Base-by-base conservation (phyloP, 2,113 vertebrate genomes). In the Sinocyclocheilus maitianheensis region DNA sequence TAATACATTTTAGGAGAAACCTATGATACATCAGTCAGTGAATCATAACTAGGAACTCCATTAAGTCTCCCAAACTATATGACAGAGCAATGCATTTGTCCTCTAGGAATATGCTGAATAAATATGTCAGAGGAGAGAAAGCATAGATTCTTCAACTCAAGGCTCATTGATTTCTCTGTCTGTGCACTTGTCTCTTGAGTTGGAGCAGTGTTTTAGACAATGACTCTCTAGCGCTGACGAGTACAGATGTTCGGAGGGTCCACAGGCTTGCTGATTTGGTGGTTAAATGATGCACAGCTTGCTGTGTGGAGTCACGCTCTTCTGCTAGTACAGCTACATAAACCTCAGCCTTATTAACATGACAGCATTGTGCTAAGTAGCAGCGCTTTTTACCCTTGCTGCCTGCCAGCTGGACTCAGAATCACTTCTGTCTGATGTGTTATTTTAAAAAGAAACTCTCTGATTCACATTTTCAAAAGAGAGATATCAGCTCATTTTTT, bases 161-260 rank as follows among this genome's bases (percentile, higher is more conserved):
- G 46, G 81, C 78, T 83, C 74, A 34, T 78, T 89, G 83, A 85
- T 62, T 87, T 85, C 24, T 81, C 58, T 79, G 11, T 34, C 78
- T 65, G 37, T 53, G 51, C 24, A 71, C 62, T 84, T 6, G 74
- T 76, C 88, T 83, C 78, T 69, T 43, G 62, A 85, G 83, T 74
- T 89, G 88, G 60, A 86, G 77, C 77, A 75, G 81, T 84, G 84
- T 85, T 76, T 74, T 74, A 55, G 76, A 87, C 83, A 80, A 79
- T 79, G 75, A 69, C 84, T 60, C 80, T 84, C 76, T 69, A 80
- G 65, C 18, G 58, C 58, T 76, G 55, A 75, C 80, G 84, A 30
- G 69, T 81, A 62, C 53, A 48, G 79, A 60, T 71, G 72, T 83
- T 85, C 62, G 8, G 40, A 69, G 83, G 63, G 74, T 69, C 48